Evolutionary conservation across 1,140 invertebrate genomes (phyloP).

Genomic region (Lerema accius): DNA sequence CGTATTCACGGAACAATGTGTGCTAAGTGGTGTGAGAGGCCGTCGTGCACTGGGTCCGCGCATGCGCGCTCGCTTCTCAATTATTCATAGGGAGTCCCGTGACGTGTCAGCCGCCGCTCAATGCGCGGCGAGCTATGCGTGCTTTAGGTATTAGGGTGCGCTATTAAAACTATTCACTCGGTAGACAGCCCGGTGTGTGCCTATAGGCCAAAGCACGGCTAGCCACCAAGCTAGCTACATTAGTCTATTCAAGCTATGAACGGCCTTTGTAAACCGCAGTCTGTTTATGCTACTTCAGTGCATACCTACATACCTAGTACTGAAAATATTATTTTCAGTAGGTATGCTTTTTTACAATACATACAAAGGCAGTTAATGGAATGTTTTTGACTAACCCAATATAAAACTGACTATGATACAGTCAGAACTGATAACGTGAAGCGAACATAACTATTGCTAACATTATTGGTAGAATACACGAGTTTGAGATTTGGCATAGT

Average conservation of each 20-base stretch:
- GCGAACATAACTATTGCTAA: too few species aligned
- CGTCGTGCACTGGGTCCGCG: constrained; percentile 47
- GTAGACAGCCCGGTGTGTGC: constrained; percentile 2
- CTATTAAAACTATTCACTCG: constrained; percentile 19
- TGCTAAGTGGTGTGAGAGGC: constrained; percentile 40
- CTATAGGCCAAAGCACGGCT: constrained; percentile 8
- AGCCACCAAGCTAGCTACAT: not conserved
- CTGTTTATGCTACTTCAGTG: constrained; percentile 8
- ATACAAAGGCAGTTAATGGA: too few species aligned
- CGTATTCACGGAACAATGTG: constrained; percentile 30
- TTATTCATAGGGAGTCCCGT: constrained; percentile 76
- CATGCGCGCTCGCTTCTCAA: constrained; percentile 70
- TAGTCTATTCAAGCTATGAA: constrained; percentile 20
- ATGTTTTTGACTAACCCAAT: too few species aligned
- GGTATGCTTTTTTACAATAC: too few species aligned
- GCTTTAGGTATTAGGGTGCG: constrained; percentile 10
- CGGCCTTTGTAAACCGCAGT: constrained; percentile 10
- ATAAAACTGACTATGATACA: too few species aligned
- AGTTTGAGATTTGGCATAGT: too few species aligned
- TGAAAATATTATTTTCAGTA: too few species aligned
- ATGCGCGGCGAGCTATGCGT: constrained; percentile 45
- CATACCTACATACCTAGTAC: too few species aligned
- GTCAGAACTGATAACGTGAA: too few species aligned
- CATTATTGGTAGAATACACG: too few species aligned
- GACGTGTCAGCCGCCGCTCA: constrained; percentile 54